A percentile compares a stretch with the other conserved stretches of the same genome.
These are phyloP conservation scores for Plumapathes pennacea DNA, from an alignment of 92 coral and sea anemone genomes.

Conservation along the genomic window DNA sequence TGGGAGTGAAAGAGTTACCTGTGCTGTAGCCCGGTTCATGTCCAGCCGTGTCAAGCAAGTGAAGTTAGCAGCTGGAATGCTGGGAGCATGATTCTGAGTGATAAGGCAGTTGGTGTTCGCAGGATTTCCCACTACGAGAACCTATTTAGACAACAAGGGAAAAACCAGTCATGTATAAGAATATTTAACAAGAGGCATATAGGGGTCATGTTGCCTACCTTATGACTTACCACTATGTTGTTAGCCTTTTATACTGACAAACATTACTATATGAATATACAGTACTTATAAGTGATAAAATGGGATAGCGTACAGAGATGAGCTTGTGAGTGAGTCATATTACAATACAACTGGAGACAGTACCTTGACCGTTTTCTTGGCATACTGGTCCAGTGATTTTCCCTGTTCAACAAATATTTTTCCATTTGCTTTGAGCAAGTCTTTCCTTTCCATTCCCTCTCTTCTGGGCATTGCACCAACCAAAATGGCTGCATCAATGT, in stretches of 20 bases:
- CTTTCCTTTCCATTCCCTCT: constrained; percentile 97
- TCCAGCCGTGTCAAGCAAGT: constrained; percentile 90
- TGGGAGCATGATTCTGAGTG: constrained; percentile 77
- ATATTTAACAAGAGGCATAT: too few species aligned
- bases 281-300: too few species aligned
- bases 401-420: constrained; percentile 95
- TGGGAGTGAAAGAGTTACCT: too few species aligned
- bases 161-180: too few species aligned
- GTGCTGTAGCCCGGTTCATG: constrained; percentile 93
- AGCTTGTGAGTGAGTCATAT: too few species aligned
- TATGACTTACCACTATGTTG: background rate
- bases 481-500: constrained; percentile 91
- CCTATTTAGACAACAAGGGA: too few species aligned
- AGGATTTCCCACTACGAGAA: constrained; percentile 95
- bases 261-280: too few species aligned
- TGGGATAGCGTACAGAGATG: too few species aligned
- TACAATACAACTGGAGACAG: background rate
- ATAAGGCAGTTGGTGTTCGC: constrained; percentile 97
- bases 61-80: constrained; percentile 80
- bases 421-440: constrained; percentile 83
- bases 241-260: background rate
- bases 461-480: constrained; percentile 98
- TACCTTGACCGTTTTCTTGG: constrained; percentile 95
- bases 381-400: constrained; percentile 72
- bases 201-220: too few species aligned